A percentile compares a stretch with the other conserved stretches of the same genome.
Conservation (phyloP, 2,113 vertebrate species). For the Piaya cayana region DNA sequence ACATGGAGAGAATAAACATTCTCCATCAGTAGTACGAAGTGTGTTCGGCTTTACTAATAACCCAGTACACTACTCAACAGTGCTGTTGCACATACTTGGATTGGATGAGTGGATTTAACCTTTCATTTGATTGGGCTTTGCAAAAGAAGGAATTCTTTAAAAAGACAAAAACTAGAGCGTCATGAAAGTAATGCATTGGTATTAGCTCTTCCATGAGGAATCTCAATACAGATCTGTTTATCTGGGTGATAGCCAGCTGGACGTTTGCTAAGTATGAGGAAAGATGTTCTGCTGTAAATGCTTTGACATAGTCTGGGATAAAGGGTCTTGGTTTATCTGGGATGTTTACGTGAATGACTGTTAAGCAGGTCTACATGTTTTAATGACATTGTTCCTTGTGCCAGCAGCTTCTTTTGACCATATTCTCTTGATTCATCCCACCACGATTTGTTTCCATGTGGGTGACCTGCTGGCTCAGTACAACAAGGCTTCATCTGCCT, state of each 20-base stretch:
- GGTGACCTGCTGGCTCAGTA: neutral
- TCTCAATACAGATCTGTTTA: slow-evolving; percentile 11
- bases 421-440: neutral
- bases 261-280: neutral
- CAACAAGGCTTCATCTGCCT: neutral
- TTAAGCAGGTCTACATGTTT: neutral
- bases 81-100: neutral
- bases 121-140: neutral
- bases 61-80: neutral
- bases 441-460: neutral
- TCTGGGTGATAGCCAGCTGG: slow-evolving; percentile 36
- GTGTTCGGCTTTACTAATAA: neutral
- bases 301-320: slow-evolving; percentile 5
- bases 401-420: neutral
- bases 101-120: neutral
- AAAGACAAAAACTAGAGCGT: neutral
- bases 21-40: accelerated
- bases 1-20: neutral
- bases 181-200: neutral
- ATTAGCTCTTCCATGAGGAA: neutral
- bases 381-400: neutral
- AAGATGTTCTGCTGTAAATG: slow-evolving; percentile 30
- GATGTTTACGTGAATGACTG: neutral
- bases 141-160: neutral
- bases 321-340: neutral